Evolutionary conservation across 2,797 vertebrate genomes (phyloP), one percentile per base, ranked within the genome.

Genomic region (Erithacus rubecula): DNA sequence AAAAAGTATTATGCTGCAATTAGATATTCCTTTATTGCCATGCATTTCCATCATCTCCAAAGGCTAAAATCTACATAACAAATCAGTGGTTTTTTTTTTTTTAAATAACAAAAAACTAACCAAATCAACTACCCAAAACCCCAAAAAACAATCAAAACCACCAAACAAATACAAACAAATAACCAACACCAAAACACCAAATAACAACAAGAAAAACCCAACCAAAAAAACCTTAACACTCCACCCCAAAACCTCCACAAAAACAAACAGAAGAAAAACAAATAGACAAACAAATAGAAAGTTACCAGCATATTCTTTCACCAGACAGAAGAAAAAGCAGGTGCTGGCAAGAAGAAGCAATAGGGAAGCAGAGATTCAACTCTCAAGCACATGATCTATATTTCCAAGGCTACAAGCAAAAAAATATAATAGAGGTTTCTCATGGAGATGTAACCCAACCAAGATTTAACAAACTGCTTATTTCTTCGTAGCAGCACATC

Each of bases 301-400:
- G 24, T 69, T 19, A 82, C 5, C 22, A 10, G 5, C 13, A 65
- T 64, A 68, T 71, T 58, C 11, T 94, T 89, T 76, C 27, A 29
- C 15, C 27, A 77, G 22, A 19, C 34, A 89, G 77, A 34, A 63
- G 34, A 63, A 89, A 76, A 39, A 83, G 46, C 53, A 95, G 90
- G 44, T 74, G 44, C 76, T 88, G 46, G n/a, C 15, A 93, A 82
- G 23, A 89, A 72, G 68, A 64, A 87, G 44, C 39, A 87, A 49
- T 14, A 55, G 11, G 10, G 30, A 76, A 88, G 36, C 23, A 77
- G 43, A 88, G 44, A 89, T 56, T 70, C 34, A 77, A 47, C 29
- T 89, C 78, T 78, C 37, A 83, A 91, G 84, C 52, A 92, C 26
- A 36, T 92, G 22, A 83, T 87, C 52, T 83, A 92, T 80, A 52